Conservation (phyloP, 2,888 invertebrate species). For the Pseudococcus viburni region DNA sequence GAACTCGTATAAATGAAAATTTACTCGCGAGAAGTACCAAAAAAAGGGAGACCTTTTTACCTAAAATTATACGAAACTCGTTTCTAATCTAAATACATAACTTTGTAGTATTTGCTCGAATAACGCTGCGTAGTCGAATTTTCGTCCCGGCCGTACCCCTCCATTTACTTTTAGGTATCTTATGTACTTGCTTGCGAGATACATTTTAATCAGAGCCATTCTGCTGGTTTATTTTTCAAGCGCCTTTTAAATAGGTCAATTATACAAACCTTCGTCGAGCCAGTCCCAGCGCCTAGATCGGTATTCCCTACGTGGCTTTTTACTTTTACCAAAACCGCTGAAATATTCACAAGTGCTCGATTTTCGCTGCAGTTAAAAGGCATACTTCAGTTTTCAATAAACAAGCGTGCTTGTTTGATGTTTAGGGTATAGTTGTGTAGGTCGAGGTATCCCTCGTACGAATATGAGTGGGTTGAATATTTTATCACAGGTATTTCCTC, state of each 20-base stretch:
- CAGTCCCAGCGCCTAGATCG: not conserved
- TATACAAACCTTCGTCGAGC: not conserved
- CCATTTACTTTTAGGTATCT: not conserved
- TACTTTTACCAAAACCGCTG: not conserved
- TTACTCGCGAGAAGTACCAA: not conserved
- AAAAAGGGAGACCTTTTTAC: not conserved
- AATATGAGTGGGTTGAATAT: too few species aligned
- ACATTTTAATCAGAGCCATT: slow-evolving; percentile 33
- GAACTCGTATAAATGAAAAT: too few species aligned
- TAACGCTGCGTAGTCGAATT: not conserved
- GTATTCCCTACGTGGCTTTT: slow-evolving; percentile 11
- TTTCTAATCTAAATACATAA: not conserved
- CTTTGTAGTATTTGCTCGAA: not conserved
- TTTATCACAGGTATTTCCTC: too few species aligned
- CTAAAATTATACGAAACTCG: not conserved
- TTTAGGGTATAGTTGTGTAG: not conserved
- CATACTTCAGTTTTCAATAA: not conserved
- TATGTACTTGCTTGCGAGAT: not conserved
- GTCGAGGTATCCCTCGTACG: too few species aligned
- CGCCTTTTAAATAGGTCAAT: slow-evolving; percentile 44
- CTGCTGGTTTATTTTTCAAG: slow-evolving; percentile 2
- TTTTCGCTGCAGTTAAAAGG: slow-evolving; percentile 1
- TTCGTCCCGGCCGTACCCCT: not conserved
- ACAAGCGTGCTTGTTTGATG: not conserved
- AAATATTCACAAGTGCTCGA: slow-evolving; percentile 35